Evolutionary conservation across 2,113 vertebrate species (phyloP).

Genomic region (Tretioscincus oriximinensis): DNA sequence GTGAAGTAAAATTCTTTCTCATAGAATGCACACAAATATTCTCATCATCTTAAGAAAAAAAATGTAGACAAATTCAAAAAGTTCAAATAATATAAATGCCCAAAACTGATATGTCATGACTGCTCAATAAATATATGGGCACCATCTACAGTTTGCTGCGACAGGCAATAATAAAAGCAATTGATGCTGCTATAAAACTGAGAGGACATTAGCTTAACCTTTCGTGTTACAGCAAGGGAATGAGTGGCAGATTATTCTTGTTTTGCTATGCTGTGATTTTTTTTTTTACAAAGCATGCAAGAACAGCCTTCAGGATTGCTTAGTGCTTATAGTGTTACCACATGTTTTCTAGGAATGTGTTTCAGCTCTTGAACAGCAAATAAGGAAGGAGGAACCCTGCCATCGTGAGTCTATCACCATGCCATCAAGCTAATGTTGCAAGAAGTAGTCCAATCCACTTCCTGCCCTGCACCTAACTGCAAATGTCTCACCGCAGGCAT

Average conservation of each 20-base stretch:
- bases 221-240: not conserved
- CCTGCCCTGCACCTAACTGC: too few relatives aligned
- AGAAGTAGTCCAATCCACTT: too few relatives aligned
- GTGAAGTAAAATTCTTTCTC: too few relatives aligned
- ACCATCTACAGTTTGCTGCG: not conserved
- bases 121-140: not conserved
- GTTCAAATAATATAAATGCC: not conserved
- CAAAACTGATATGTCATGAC: not conserved
- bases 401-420: too few relatives aligned
- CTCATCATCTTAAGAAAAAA: not conserved
- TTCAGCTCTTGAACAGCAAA: too few relatives aligned
- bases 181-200: not conserved
- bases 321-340: not conserved
- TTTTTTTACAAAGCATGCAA: too few relatives aligned
- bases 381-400: too few relatives aligned
- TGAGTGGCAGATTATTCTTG: not conserved
- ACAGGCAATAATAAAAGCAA: not conserved
- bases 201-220: not conserved
- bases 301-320: not conserved
- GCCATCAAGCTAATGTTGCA: too few relatives aligned
- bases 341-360: too few relatives aligned
- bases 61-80: not conserved
- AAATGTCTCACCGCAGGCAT: too few relatives aligned
- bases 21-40: not conserved
- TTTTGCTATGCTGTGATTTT: too few relatives aligned